Evolutionary conservation across 2,797 vertebrate genomes (phyloP).

Genomic region (Yasuhikotakia modesta): DNA sequence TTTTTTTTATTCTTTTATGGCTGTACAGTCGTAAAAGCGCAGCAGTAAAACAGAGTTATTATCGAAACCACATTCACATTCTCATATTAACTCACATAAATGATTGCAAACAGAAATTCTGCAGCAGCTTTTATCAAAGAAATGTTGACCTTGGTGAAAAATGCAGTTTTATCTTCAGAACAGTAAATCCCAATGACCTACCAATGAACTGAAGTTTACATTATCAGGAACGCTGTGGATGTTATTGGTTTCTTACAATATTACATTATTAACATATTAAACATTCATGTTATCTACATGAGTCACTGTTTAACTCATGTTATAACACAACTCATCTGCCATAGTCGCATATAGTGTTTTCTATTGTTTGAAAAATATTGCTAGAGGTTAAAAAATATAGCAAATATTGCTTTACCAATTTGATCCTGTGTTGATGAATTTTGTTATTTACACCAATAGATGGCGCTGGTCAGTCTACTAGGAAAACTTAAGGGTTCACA

Average conservation of each 20-base stretch:
- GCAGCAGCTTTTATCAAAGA: background rate
- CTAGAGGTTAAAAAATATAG: too few species aligned
- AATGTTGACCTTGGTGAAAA: background rate
- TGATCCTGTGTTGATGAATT: constrained; percentile 40
- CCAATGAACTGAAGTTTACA: constrained; percentile 2
- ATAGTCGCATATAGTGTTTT: background rate
- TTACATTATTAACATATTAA: background rate
- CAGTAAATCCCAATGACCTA: background rate
- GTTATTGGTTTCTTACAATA: background rate
- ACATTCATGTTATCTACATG: background rate
- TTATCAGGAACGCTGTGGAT: background rate
- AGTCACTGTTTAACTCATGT: background rate
- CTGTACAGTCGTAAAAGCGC: constrained; percentile 61
- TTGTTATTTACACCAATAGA: constrained; percentile 64
- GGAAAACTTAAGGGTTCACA: background rate
- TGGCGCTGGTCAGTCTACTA: constrained; percentile 62
- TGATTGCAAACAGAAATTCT: background rate
- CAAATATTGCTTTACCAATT: constrained; percentile 25
- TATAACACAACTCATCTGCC: too few species aligned
- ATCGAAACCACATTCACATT: background rate
- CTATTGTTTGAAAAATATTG: background rate
- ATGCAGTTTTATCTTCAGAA: background rate
- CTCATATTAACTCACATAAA: background rate
- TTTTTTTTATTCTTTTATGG: constrained; percentile 66
- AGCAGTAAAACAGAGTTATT: constrained; percentile 19